These are phyloP conservation scores for Grammomys dolichurus DNA, from an alignment of 2,113 vertebrate species.

Conservation along the genomic window DNA sequence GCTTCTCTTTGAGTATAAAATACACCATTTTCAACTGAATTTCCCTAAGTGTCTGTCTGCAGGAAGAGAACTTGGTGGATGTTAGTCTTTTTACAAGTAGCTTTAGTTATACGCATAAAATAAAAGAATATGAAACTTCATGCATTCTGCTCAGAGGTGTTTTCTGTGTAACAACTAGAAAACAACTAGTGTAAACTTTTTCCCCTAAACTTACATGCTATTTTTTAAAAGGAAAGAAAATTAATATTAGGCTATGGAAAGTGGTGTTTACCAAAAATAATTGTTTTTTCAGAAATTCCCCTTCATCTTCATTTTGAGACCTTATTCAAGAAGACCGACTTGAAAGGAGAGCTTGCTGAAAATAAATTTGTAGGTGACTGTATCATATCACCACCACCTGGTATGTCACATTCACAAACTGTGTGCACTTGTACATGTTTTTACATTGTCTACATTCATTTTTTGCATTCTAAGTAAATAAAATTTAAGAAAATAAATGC, in stretches of 20 bases:
- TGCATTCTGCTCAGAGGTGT: neutral
- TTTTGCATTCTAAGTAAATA: constrained; percentile 71
- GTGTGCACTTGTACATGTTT: constrained; percentile 39
- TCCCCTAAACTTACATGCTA: constrained; percentile 32
- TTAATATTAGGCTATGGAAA: constrained; percentile 37
- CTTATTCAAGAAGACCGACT: constrained; percentile 86
- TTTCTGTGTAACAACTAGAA: neutral
- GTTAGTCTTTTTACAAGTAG: constrained; percentile 46
- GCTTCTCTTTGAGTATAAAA: constrained; percentile 20
- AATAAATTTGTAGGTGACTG: constrained; percentile 81
- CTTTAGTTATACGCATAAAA: constrained; percentile 7
- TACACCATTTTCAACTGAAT: neutral
- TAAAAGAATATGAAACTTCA: constrained; percentile 7
- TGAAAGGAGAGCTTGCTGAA: constrained; percentile 86
- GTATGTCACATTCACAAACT: constrained; percentile 82
- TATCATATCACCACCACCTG: constrained; percentile 82
- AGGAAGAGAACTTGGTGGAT: constrained; percentile 10
- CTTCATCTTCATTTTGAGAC: constrained; percentile 87
- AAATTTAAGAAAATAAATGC: constrained; percentile 70
- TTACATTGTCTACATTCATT: constrained; percentile 40
- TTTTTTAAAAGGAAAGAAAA: constrained; percentile 8
- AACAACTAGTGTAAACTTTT: constrained; percentile 15
- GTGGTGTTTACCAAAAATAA: neutral
- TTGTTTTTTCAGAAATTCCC: constrained; percentile 88
- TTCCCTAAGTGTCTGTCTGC: neutral